Percentiles rank a stretch among this genome's conserved stretches.
Evolutionary conservation across 2,888 invertebrate species (phyloP).

Genomic region (Eupsilia transversa): DNA sequence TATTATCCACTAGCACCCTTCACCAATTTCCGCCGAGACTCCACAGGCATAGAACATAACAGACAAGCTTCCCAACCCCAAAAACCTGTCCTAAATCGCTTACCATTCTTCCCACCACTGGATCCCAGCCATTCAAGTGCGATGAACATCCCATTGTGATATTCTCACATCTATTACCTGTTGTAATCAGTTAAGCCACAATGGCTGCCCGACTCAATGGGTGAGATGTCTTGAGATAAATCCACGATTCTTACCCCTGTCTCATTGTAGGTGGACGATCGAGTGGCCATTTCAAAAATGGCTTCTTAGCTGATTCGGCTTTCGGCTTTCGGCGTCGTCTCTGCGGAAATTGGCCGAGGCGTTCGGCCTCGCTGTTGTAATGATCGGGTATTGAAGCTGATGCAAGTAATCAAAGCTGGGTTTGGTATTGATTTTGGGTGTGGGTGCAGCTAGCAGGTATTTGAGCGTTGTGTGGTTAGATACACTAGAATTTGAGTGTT

Average conservation of each 20-base stretch:
- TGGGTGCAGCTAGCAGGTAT: conserved; percentile 9
- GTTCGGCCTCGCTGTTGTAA: conserved; percentile 43
- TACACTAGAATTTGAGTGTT: too few species aligned
- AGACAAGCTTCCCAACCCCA: background rate
- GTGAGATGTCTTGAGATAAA: conserved; percentile 84
- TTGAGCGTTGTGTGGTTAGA: background rate
- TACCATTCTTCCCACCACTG: conserved; percentile 2
- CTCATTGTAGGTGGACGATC: conserved; percentile 64
- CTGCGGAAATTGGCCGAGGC: conserved; percentile 62
- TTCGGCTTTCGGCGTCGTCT: conserved; percentile 37
- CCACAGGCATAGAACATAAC: too few species aligned
- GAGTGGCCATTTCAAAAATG: conserved; percentile 75
- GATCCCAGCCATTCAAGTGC: conserved; percentile 52
- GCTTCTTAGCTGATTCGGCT: conserved; percentile 60
- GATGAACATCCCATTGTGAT: conserved; percentile 78
- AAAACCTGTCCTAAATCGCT: background rate
- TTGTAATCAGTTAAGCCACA: conserved; percentile 85
- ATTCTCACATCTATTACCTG: conserved; percentile 85
- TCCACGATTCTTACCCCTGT: conserved; percentile 66
- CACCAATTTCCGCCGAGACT: too few species aligned
- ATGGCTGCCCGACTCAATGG: conserved; percentile 82
- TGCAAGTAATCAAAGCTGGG: conserved; percentile 58
- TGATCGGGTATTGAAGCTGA: conserved; percentile 49
- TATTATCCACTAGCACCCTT: too few species aligned
- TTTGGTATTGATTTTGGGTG: conserved; percentile 51